Evolutionary conservation across 2,113 vertebrate genomes (phyloP).

Genomic region (Climacteris rufus): DNA sequence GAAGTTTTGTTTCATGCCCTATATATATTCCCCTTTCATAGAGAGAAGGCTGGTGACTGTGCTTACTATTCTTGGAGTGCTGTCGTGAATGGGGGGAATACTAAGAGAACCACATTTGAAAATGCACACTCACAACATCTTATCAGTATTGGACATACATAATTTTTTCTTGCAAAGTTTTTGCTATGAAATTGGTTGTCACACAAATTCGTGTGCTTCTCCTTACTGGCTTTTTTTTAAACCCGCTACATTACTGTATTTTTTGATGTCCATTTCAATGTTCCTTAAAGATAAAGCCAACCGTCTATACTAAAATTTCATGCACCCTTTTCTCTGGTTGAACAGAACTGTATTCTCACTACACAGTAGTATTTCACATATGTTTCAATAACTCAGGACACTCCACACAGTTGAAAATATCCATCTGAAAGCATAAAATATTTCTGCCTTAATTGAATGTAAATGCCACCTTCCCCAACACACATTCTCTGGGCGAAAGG

Average conservation of each 20-base stretch:
- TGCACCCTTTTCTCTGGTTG: constrained; percentile 65
- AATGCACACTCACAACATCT: constrained; percentile 68
- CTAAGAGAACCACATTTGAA: constrained; percentile 73
- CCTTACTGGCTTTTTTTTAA: constrained; percentile 12
- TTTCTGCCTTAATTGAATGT: constrained; percentile 69
- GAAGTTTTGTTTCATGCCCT: constrained; percentile 61
- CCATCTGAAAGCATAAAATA: constrained; percentile 52
- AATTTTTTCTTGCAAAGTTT: constrained; percentile 73
- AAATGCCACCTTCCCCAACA: not conserved
- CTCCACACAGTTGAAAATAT: constrained; percentile 67
- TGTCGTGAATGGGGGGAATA: constrained; percentile 64
- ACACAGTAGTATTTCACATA: constrained; percentile 61
- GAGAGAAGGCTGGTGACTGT: constrained; percentile 49
- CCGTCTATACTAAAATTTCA: constrained; percentile 71
- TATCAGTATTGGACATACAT: constrained; percentile 78
- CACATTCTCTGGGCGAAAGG: not conserved
- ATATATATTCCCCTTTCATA: constrained; percentile 59
- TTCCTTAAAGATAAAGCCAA: constrained; percentile 79
- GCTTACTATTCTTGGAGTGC: constrained; percentile 68
- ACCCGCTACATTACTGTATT: constrained; percentile 58
- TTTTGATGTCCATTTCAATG: constrained; percentile 79
- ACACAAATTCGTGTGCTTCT: constrained; percentile 65
- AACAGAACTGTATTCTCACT: constrained; percentile 64
- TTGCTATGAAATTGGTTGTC: constrained; percentile 76
- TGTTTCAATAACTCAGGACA: constrained; percentile 66